Base-by-base conservation (phyloP, 2,113 vertebrate species). In the Clinocottus analis region DNA sequence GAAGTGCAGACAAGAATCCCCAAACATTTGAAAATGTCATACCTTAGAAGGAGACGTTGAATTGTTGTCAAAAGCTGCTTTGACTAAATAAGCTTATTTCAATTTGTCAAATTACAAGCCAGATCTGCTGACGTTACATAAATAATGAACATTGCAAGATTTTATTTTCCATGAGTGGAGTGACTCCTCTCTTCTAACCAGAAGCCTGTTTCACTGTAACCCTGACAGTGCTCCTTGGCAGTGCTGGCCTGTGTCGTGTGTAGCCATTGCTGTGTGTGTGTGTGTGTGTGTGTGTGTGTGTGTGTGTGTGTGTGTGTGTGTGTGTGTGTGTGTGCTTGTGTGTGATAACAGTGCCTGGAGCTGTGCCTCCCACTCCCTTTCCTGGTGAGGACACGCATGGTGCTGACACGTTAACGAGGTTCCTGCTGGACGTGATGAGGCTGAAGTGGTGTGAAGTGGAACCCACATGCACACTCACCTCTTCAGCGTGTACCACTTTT, bases 371-470 rank as follows among this genome's bases (percentile, higher is more conserved):
- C 58, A 29, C 62, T 79, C 62, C 21, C 35, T 39, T 61, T 73
- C 51, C 45, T 35, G 17, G 43, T 72, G 55, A 77, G 49, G 27
- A 25, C 79, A 77, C 59, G 82, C 85, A 16, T 12, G 63, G 71
- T 60, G 29, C 88, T 85, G 77, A 71, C 87, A 83, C 17, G n/a
- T 69, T 86, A 85, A 89, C 71, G 59, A 90, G 85, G 66, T 29
- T 89, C 82, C 86, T 72, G 84, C 86, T 89, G 78, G 82, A 87
- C 29, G 9, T 56, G 67, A 80, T 80, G 69, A 77, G 69, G 77
- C 71, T 72, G 71, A 84, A 77, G 73, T 73, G 81, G 86, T 79
- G 89, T 84, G 85, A 89, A 83, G 85, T 80, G 80, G 82, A 84
- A 85, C 41, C 66, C 67, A 73, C 68, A 76, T 4, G 12, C 70